Evolutionary conservation across 2,113 vertebrate species (phyloP), one percentile per base, ranked within the genome.

Genomic region (Panurus biarmicus): DNA sequence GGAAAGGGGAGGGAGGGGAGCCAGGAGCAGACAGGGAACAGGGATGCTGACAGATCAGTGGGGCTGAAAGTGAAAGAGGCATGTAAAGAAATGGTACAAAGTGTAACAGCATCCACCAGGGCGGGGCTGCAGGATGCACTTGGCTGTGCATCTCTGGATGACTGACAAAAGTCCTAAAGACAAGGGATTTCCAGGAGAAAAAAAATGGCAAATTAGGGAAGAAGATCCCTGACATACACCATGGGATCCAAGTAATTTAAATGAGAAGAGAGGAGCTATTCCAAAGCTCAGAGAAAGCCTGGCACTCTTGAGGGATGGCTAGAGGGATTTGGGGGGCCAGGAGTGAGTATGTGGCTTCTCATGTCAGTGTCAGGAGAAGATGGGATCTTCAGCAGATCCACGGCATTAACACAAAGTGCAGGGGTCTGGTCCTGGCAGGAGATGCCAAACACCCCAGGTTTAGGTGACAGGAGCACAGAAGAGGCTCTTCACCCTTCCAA

Each of bases 91-190:
- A n/a, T 0, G 12, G 45, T 12, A 14, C 29, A 22, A 78, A 45
- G 33, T 4, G 22, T 5, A 11, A 8, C 0, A 14, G 14, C 9
- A 2, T 42, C 28, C n/a, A 26, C 4, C 7, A 1, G 61, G 47
- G 26, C 42, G 40, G 40, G 70, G 28, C 8, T 28, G 60, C 60
- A 24, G 69, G 47, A 13, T 8, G 11, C 4, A 14, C 42, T 53
- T 57, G 42, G 36, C 4, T 1, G 1, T 6, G 23, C 28, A 4
- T 9, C 26, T 38, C 29, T 17, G n/a, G 25, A 1, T 62, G 23
- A 24, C 18, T 33, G 51, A 11, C 57, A 11, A 23, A 3, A 21
- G 33, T 40, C 66, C 61, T 16, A 28, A 35, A 53, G 21, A 18
- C 9, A 56, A 87, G 25, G 23, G 20, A 36, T 60, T 86, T 51